A percentile compares a stretch with the other conserved stretches of the same genome.
Conservation (phyloP, 2,888 invertebrate genomes). For the Elmis aenea region DNA sequence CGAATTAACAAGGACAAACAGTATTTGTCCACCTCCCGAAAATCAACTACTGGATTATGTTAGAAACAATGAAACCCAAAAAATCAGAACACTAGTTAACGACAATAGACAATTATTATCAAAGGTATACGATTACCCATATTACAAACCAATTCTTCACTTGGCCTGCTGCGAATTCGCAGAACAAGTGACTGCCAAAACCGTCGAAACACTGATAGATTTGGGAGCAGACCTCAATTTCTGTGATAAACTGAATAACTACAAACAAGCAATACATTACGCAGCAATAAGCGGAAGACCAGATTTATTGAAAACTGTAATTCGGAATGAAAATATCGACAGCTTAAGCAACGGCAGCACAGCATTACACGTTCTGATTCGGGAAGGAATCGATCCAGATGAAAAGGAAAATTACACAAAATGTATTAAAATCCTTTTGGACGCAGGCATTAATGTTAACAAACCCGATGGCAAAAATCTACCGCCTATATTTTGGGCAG, state of each 20-base stretch:
- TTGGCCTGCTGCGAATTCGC: constrained; percentile 56
- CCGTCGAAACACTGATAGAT: constrained; percentile 54
- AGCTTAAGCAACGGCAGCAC: constrained; percentile 33
- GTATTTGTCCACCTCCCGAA: constrained; percentile 37
- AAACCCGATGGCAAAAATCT: constrained; percentile 44
- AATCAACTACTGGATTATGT: constrained; percentile 50
- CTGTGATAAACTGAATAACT: constrained; percentile 49
- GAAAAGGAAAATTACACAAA: constrained; percentile 47
- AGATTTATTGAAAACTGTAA: constrained; percentile 39
- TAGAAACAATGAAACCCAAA: constrained; percentile 49
- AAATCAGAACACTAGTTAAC: constrained; percentile 51
- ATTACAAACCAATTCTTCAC: constrained; percentile 49
- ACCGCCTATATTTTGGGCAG: constrained; percentile 54
- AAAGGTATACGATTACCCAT: constrained; percentile 53
- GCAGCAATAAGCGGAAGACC: constrained; percentile 52
- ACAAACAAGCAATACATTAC: constrained; percentile 62
- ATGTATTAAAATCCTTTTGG: constrained; percentile 53
- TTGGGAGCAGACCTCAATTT: constrained; percentile 59
- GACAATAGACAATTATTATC: constrained; percentile 51
- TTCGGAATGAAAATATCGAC: constrained; percentile 23
- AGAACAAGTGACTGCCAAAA: constrained; percentile 51
- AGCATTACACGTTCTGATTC: constrained; percentile 36
- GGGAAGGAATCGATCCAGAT: constrained; percentile 36
- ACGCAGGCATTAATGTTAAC: constrained; percentile 53
- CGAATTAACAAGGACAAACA: constrained; percentile 30